These are phyloP conservation scores for Ceramica pisi DNA, from an alignment of 2,888 invertebrate genomes.

Conservation along the genomic window DNA sequence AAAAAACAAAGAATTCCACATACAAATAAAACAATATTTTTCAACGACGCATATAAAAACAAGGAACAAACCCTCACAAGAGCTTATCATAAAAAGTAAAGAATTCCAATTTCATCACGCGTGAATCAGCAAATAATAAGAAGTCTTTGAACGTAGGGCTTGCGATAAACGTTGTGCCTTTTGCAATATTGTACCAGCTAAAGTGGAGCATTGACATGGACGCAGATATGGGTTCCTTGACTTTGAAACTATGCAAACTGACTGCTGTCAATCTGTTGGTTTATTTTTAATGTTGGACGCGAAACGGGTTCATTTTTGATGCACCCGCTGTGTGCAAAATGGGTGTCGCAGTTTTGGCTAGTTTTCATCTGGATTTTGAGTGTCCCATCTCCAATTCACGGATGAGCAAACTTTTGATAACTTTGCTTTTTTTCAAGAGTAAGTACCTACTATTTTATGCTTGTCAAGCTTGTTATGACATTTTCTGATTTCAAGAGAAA, in stretches of 20 bases:
- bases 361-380: background rate
- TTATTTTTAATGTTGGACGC: conserved; percentile 33
- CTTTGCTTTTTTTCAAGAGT: background rate
- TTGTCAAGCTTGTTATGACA: background rate
- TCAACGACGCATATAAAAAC: conserved; percentile 41
- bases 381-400: background rate
- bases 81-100: conserved; percentile 59
- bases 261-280: conserved; percentile 54
- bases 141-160: conserved; percentile 66
- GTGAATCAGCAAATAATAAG: conserved; percentile 72
- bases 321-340: background rate
- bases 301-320: background rate
- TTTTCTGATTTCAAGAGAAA: background rate
- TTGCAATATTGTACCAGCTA: conserved; percentile 73
- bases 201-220: conserved; percentile 74
- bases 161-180: conserved; percentile 73
- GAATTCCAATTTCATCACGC: conserved; percentile 64
- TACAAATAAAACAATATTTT: conserved; percentile 33
- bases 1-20: conserved; percentile 9
- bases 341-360: background rate
- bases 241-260: conserved; percentile 64
- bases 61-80: conserved; percentile 58
- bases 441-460: too few species aligned
- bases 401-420: background rate
- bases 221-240: conserved; percentile 77